These are phyloP conservation scores for Pachyramphus minor DNA, from an alignment of 2,113 vertebrate species.

Conservation along the genomic window DNA sequence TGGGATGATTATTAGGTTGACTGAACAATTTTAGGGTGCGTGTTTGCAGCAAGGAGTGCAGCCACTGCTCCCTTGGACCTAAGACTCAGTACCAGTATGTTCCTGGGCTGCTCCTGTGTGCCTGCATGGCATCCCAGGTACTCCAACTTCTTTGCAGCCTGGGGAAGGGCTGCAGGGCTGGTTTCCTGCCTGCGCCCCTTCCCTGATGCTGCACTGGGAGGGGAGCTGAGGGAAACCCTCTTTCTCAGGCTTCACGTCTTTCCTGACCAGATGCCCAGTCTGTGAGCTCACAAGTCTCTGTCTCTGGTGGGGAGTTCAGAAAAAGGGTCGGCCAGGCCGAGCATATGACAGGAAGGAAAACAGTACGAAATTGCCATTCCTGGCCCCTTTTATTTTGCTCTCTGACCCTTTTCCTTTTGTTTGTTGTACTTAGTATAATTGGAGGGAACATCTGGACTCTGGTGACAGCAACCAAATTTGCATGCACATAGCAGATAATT, in stretches of 20 bases:
- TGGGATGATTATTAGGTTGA: not conserved
- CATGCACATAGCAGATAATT: slow-evolving; percentile 52
- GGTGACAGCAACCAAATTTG: slow-evolving; percentile 30
- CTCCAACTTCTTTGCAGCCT: not conserved
- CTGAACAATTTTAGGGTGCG: not conserved
- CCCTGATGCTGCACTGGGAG: rapidly evolving
- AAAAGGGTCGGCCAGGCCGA: not conserved
- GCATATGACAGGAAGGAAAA: not conserved
- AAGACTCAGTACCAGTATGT: rapidly evolving
- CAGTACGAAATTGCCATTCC: not conserved
- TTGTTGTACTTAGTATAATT: not conserved
- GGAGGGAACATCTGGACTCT: slow-evolving; percentile 51
- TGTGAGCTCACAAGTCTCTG: not conserved
- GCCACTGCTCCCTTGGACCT: not conserved
- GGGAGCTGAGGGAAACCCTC: not conserved
- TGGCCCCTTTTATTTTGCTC: not conserved
- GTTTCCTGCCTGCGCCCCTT: not conserved
- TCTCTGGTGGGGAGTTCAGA: rapidly evolving
- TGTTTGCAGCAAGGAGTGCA: not conserved
- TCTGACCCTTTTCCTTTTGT: not conserved
- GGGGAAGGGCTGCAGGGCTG: not conserved
- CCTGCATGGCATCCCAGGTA: rapidly evolving
- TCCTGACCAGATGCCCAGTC: not conserved
- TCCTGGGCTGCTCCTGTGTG: not conserved
- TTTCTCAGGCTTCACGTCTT: not conserved